Evolutionary conservation across 2,888 invertebrate species (phyloP), one percentile per base, ranked within the genome.

Genomic region (Lochmaea crataegi): DNA sequence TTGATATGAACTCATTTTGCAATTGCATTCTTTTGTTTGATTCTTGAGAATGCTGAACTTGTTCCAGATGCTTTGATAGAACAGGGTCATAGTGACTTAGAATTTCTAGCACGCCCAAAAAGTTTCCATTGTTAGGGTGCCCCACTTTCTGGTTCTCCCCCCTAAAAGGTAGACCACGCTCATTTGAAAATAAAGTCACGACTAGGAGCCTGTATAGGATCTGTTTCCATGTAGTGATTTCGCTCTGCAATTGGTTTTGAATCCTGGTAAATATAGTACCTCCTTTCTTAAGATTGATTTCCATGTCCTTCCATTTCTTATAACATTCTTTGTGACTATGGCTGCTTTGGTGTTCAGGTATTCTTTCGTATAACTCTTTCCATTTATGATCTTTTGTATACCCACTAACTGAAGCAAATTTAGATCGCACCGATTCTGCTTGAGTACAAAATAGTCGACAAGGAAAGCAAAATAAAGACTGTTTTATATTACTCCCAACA

Each of bases 361-460:
- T 45, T 42, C 18, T 64, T 64, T 45, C 64, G 41, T 41, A 41
- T 41, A 64, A 64, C 18, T 64, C 45, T 64, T 64, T 64, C 45
- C 64, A 64, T n/a, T 42, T 45, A 45, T 45, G 64, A 10, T 64
- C 45, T 64, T 64, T 45, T 64, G 64, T 42, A 45, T 64, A 64
- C 48, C 64, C 64, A 64, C 48, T 64, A 64, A 64, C 64, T 64
- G 64, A 64, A 9, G 64, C 45, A 48, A 64, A 64, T 45, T 64
- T 45, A 48, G 64, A 64, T 16, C 64, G 45, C 64, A 64, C 18
- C n/a, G 18, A 42, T 48, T 64, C 45, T 64, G 64, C 7, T 48
- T 64, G 64, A 64, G 64, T 14, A 64, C 48, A 65, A 65, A 65
- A 65, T 51, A 65, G 65, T 26, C 48, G 65, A 65, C 51, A 65